Evolutionary conservation across 2,888 invertebrate genomes (phyloP).

Genomic region (Diploptera punctata): DNA sequence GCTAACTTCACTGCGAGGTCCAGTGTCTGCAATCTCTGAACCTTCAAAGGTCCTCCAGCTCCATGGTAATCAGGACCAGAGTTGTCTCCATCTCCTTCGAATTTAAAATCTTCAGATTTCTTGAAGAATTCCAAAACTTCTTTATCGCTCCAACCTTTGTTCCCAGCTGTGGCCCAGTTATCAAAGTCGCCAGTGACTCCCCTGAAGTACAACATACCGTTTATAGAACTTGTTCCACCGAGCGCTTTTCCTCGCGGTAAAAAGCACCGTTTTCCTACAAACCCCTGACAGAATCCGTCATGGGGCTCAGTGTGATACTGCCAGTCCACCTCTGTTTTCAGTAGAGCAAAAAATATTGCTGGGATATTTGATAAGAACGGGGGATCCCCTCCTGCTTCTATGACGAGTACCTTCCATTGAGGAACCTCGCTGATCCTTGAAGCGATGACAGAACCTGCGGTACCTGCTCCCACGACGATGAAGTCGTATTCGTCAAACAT

Average conservation of each 20-base stretch:
- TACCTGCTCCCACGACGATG: no score
- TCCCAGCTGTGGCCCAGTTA: neutral
- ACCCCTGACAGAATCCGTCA: neutral
- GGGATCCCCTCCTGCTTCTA: neutral
- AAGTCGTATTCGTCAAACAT: no score
- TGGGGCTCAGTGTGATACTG: neutral
- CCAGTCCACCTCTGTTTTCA: neutral
- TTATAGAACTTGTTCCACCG: neutral
- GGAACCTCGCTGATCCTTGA: no score
- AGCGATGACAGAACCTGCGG: no score
- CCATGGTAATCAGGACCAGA: slow-evolving; percentile 50
- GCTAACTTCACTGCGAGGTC: slow-evolving; percentile 60
- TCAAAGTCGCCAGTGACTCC: neutral
- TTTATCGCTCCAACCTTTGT: neutral
- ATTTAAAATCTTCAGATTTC: no score
- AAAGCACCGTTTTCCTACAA: neutral
- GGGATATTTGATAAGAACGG: neutral
- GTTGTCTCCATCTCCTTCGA: neutral
- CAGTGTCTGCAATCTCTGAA: slow-evolving; percentile 54
- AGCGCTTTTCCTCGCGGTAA: neutral
- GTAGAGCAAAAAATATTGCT: neutral
- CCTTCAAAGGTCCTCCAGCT: slow-evolving; percentile 57
- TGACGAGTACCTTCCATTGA: neutral
- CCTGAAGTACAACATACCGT: neutral
- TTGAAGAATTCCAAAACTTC: neutral